Evolutionary conservation across 2,888 invertebrate genomes (phyloP), one percentile per base, ranked within the genome.

Genomic region (Aquatica leii): DNA sequence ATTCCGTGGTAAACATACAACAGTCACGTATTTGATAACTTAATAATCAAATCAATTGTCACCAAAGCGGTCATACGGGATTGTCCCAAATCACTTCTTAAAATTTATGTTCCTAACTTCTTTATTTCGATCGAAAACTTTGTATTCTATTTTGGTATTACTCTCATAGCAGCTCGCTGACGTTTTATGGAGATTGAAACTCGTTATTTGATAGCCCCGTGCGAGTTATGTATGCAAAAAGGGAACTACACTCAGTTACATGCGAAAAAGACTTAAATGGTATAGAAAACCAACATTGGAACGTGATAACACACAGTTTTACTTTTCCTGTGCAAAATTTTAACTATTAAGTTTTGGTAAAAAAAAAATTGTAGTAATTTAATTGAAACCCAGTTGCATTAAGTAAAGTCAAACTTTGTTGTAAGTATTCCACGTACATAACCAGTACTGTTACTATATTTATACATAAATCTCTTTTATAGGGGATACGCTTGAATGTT

Each of bases 391-490:
- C 59, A 52, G 52, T 53, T 48, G 43, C 41, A n/a, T 50, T 49
- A 51, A 43, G 17, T 37, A n/a, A 18, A 49, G 59, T 46, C 20
- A 46, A 59, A 41, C 41, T 21, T 53, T 59, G 46, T 52, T 46
- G 31, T 59, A 31, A 41, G 46, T 53, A 52, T 59, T 53, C 52
- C 52, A 59, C 52, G 52, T 59, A 59, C 59, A 59, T 59, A 59
- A 52, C 43, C 53, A 59, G 59, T 43, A 46, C 53, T 11, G 15
- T 35, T 34, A 51, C 59, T 51, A 59, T 59, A 59, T 53, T 59
- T 53, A 53, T 41, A 53, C 59, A 59, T 59, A 59, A 59, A 59
- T 59, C 59, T 43, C 52, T 59, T 59, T 59, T 59, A 53, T 53
- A 35, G 53, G 11, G 35, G 51, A 53, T 53, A 46, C 18, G 46